Evolutionary conservation across 2,113 vertebrate genomes (phyloP).

Genomic region (Cynoglossus semilaevis): DNA sequence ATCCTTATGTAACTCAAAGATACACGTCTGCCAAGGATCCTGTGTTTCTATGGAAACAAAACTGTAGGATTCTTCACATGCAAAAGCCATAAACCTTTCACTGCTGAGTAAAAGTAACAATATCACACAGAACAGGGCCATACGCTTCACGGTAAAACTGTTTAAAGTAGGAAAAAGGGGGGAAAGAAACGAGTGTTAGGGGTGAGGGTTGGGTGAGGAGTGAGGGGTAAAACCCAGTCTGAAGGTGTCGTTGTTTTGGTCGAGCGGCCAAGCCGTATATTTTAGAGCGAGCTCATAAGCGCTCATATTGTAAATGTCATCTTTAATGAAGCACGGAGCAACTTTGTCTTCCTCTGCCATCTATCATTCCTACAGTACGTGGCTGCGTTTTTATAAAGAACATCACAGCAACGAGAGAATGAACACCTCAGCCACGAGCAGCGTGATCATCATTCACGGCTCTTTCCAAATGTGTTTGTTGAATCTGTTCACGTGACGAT

Average conservation of each 20-base stretch:
- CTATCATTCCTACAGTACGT: slow-evolving; percentile 19
- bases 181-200: background rate
- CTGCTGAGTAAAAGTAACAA: slow-evolving; percentile 63
- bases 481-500: too few relatives aligned
- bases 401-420: background rate
- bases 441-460: background rate
- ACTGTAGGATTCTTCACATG: slow-evolving; percentile 66
- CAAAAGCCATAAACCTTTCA: slow-evolving; percentile 56
- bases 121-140: slow-evolving; percentile 47
- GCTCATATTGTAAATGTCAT: slow-evolving; percentile 42
- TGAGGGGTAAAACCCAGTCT: slow-evolving; percentile 13
- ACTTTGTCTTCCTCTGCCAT: slow-evolving; percentile 27
- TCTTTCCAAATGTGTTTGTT: too few relatives aligned
- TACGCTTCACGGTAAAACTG: background rate
- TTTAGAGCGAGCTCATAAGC: slow-evolving; percentile 39
- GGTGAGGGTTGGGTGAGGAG: background rate
- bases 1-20: slow-evolving; percentile 73
- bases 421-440: slow-evolving; percentile 8
- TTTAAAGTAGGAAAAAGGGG: background rate
- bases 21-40: slow-evolving; percentile 62
- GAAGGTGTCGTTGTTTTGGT: slow-evolving; percentile 16
- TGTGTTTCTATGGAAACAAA: slow-evolving; percentile 79
- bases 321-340: slow-evolving; percentile 40
- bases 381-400: background rate
- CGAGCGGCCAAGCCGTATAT: slow-evolving; percentile 26